Conservation (phyloP, 2,113 vertebrate genomes). For the Triplophysa rosa region DNA sequence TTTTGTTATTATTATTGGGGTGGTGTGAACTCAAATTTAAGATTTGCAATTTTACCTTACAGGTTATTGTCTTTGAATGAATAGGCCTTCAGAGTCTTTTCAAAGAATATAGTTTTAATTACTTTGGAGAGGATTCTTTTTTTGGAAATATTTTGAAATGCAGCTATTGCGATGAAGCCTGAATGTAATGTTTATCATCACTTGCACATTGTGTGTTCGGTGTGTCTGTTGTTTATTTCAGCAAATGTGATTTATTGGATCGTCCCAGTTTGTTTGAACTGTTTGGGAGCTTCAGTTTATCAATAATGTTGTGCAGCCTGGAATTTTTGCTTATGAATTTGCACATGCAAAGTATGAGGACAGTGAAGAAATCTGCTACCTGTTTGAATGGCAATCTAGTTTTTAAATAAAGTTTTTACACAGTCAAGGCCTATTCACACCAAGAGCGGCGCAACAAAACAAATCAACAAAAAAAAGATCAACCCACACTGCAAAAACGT, state of each 20-base stretch:
- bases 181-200: background rate
- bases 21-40: too few relatives aligned
- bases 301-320: conserved; percentile 13
- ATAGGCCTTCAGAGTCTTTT: background rate
- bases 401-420: too few relatives aligned
- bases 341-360: too few relatives aligned
- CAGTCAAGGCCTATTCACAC: too few relatives aligned
- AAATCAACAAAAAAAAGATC: too few relatives aligned
- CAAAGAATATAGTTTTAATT: background rate
- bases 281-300: background rate
- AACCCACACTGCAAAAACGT: too few relatives aligned
- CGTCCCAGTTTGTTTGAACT: background rate
- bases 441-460: too few relatives aligned
- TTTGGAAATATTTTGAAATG: background rate
- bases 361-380: background rate
- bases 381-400: too few relatives aligned
- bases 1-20: too few relatives aligned
- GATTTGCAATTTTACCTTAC: too few relatives aligned
- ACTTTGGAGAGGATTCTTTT: background rate
- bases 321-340: background rate
- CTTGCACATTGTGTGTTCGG: background rate
- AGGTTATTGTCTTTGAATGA: too few relatives aligned
- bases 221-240: background rate
- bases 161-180: background rate
- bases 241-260: background rate